Evolutionary conservation across 2,797 vertebrate genomes (phyloP).

Genomic region (Aplochiton taeniatus): DNA sequence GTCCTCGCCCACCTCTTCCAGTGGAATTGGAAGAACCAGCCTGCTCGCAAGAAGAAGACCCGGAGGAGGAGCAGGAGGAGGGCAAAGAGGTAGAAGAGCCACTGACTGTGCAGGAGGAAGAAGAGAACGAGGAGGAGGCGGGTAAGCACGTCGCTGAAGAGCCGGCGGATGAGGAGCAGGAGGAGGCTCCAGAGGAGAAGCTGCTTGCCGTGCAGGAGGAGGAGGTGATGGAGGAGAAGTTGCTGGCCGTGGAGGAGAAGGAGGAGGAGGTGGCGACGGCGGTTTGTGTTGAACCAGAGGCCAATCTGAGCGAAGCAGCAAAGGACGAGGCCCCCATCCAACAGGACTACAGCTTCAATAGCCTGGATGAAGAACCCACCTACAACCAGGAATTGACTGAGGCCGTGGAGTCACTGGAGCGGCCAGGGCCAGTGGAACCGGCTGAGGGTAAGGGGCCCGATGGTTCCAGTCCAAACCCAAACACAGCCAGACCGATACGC

Average conservation of each 20-base stretch:
- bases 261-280: conserved; percentile 4
- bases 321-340: not conserved
- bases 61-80: conserved; percentile 20
- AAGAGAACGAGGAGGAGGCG: conserved; percentile 20
- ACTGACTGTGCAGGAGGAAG: not conserved
- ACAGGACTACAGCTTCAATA: not conserved
- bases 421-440: conserved; percentile 20
- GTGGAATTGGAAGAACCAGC: conserved; percentile 16
- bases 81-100: conserved; percentile 20
- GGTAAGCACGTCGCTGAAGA: not conserved
- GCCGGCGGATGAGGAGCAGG: conserved; percentile 14
- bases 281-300: not conserved
- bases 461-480: no score
- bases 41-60: not conserved
- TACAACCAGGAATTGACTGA: conserved; percentile 24
- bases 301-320: not conserved
- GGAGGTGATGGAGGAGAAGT: not conserved
- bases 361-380: not conserved
- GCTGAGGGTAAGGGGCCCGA: conserved; percentile 32
- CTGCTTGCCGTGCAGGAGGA: not conserved
- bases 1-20: conserved; percentile 1
- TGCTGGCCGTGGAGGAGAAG: not conserved
- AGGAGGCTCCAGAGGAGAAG: not conserved
- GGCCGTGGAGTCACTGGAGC: conserved; percentile 20
- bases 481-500: no score